Percentiles rank a stretch among this genome's conserved stretches.
Evolutionary conservation across 2,888 invertebrate species (phyloP).

Genomic region (Mimachlamys varia): DNA sequence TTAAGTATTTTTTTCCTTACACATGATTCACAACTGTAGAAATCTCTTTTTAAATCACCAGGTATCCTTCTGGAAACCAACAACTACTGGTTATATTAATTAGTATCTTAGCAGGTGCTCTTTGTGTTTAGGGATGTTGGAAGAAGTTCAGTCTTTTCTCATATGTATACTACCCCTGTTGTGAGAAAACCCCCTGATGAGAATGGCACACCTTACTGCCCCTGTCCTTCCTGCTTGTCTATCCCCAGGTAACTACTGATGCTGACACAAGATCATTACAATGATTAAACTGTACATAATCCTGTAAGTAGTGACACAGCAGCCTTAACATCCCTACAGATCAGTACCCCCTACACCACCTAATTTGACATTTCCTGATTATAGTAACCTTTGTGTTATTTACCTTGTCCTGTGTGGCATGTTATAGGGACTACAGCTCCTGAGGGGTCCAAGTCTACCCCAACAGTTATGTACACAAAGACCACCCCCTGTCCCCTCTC

Average conservation of each 20-base stretch:
- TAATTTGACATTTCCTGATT: conserved; percentile 20
- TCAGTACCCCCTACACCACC: not conserved
- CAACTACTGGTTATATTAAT: no score
- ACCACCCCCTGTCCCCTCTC: not conserved
- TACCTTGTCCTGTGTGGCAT: not conserved
- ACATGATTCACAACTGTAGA: not conserved
- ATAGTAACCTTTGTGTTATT: not conserved
- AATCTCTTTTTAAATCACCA: no score
- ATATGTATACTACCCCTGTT: no score
- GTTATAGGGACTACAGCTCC: not conserved
- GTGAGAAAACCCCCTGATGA: no score
- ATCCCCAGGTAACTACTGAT: not conserved
- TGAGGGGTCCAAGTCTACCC: not conserved
- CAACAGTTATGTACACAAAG: not conserved
- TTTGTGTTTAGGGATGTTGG: no score
- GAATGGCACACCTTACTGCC: no score
- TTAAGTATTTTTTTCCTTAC: not conserved
- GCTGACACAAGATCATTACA: not conserved
- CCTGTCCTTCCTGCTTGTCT: no score
- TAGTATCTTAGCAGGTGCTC: no score
- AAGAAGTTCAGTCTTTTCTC: no score
- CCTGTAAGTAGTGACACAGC: not conserved
- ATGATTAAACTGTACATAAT: not conserved
- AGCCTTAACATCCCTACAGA: not conserved
- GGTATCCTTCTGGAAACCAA: no score